Conservation (phyloP, 2,797 vertebrate genomes). For the Peromyscus eremicus region DNA sequence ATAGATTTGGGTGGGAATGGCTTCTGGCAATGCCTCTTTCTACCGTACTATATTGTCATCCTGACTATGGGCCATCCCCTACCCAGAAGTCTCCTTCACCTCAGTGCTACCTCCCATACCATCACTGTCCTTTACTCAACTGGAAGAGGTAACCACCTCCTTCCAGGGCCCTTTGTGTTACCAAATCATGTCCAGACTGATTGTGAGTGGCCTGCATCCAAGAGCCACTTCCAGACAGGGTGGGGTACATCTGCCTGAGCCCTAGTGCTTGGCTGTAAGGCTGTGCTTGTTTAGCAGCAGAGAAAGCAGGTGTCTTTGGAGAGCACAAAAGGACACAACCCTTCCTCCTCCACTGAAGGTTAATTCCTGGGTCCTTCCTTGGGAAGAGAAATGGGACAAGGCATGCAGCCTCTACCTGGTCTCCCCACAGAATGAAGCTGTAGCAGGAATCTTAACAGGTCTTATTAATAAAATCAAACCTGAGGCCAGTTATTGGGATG, state of each 20-base stretch:
- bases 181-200: neutral
- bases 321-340: neutral
- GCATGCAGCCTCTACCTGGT: neutral
- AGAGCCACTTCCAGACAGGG: neutral
- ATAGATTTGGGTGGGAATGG: neutral
- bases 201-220: neutral
- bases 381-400: neutral
- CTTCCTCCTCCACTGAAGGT: neutral
- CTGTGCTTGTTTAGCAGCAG: neutral
- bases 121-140: neutral
- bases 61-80: too few relatives aligned
- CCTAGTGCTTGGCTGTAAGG: neutral
- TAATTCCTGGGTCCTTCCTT: neutral
- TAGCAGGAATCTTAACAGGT: slow-evolving; percentile 4
- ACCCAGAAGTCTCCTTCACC: neutral
- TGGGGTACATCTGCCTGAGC: neutral
- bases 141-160: neutral
- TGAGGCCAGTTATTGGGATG: too few relatives aligned
- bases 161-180: neutral
- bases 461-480: too few relatives aligned
- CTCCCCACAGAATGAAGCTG: slow-evolving; percentile 88
- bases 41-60: neutral
- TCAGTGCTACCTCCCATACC: neutral
- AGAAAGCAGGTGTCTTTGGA: neutral
- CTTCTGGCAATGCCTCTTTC: neutral